Conservation (phyloP, 2,888 invertebrate genomes). For the Parnassius apollo region DNA sequence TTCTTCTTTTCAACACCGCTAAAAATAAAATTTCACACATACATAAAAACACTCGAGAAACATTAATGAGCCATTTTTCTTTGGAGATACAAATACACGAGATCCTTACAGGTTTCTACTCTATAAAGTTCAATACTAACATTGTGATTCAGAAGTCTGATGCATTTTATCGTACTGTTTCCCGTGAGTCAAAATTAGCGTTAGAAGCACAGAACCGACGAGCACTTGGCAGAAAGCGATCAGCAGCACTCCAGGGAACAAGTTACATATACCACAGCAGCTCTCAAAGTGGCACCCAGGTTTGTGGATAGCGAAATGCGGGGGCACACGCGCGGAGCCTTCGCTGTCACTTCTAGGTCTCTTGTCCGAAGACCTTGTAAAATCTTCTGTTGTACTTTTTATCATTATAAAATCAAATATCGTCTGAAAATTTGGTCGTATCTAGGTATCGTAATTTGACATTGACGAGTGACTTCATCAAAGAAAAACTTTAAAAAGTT, state of each 20-base stretch:
- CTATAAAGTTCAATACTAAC: constrained; percentile 34
- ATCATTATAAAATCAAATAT: constrained; percentile 37
- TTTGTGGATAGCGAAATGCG: constrained; percentile 65
- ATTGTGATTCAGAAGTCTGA: constrained; percentile 49
- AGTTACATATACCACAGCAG: constrained; percentile 71
- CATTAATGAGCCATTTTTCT: too few relatives aligned
- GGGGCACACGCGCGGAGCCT: constrained; percentile 68
- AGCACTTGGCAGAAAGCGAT: constrained; percentile 68
- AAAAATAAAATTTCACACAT: too few relatives aligned
- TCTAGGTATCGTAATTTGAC: not conserved
- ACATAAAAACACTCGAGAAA: too few relatives aligned
- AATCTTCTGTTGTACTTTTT: constrained; percentile 47
- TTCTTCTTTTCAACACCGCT: too few relatives aligned
- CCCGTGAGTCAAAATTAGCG: constrained; percentile 60
- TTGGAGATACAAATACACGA: too few relatives aligned
- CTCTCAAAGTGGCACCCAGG: constrained; percentile 69
- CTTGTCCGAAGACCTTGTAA: constrained; percentile 48
- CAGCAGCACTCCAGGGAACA: constrained; percentile 70
- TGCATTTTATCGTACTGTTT: constrained; percentile 67
- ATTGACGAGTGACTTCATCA: not conserved
- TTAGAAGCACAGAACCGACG: constrained; percentile 60
- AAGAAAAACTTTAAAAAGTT: not conserved
- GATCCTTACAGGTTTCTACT: too few relatives aligned
- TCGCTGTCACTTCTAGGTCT: constrained; percentile 44
- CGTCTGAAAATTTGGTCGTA: not conserved